Evolutionary conservation across 2,888 invertebrate species (phyloP).

Genomic region (Poecilus cupreus): DNA sequence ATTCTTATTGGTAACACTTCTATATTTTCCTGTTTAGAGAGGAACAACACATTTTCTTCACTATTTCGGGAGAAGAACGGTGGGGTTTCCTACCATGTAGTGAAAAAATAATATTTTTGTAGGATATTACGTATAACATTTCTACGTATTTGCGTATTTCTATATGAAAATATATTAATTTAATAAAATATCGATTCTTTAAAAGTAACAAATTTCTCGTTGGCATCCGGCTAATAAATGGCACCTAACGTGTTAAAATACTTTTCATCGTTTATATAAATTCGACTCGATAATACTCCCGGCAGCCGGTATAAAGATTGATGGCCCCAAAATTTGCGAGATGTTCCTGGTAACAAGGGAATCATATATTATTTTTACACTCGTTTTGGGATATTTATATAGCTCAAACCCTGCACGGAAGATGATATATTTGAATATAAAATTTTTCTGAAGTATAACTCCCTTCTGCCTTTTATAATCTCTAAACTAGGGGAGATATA

Average conservation of each 20-base stretch:
- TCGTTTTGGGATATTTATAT: conserved; percentile 47
- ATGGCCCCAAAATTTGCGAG: conserved; percentile 30
- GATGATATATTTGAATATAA: conserved; percentile 44
- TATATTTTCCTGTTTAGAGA: no score
- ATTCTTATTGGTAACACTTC: no score
- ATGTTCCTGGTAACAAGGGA: conserved; percentile 35
- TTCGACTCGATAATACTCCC: conserved; percentile 24
- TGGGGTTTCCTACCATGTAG: no score
- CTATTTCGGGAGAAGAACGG: no score
- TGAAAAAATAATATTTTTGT: no score
- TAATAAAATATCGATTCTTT: background rate
- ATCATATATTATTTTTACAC: conserved; percentile 46
- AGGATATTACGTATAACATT: no score
- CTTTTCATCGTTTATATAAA: conserved; percentile 32
- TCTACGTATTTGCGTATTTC: background rate
- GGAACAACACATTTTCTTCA: no score
- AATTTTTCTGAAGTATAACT: conserved; percentile 30
- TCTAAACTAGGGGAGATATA: background rate
- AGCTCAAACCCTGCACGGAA: background rate
- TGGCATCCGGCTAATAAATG: conserved; percentile 29
- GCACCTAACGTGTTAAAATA: conserved; percentile 37
- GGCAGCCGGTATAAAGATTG: conserved; percentile 37
- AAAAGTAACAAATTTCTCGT: background rate
- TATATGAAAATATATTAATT: background rate
- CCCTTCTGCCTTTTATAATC: background rate